Percentiles rank a stretch among this genome's conserved stretches.
Conservation (phyloP, 2,113 vertebrate genomes). For the Felis catus region F.catus_Fca126_mat1.0 CM031416.1:98775501-98776000, state of each 20-base stretch:
- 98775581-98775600: not conserved
- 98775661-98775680: not conserved
- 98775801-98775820: not conserved
- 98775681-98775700: not conserved
- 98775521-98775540: not conserved
- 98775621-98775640: not conserved
- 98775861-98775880: not conserved
- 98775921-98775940: not conserved
- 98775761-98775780: not conserved
- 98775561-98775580: slow-evolving; percentile 1
- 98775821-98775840: slow-evolving; percentile 7
- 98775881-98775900: not conserved
- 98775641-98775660: not conserved
- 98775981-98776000: not conserved
- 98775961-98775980: not conserved
- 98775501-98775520: not conserved
- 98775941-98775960: not conserved
- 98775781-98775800: not conserved
- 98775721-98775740: not conserved
- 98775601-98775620: not conserved
- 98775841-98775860: not conserved
- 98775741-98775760: not conserved
- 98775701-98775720: not conserved
- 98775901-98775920: not conserved
- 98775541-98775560: slow-evolving; percentile 8